A percentile compares a stretch with the other conserved stretches of the same genome.
Evolutionary conservation across 2,113 vertebrate genomes (phyloP).

Genomic region (Clarias macrocephalus): DNA sequence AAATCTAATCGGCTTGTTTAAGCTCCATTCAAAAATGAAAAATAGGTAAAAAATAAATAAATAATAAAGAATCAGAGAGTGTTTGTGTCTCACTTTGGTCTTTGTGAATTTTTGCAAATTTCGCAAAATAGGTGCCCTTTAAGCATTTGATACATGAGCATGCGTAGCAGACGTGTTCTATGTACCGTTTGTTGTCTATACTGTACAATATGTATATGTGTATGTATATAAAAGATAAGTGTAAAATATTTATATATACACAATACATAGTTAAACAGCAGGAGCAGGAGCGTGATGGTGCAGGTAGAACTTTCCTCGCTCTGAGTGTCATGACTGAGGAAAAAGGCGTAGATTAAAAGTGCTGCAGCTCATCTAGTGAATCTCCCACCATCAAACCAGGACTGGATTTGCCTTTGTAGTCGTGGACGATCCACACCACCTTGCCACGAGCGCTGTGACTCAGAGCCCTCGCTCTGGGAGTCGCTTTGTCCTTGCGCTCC

Average conservation of each 20-base stretch:
- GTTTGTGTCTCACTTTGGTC: too few species aligned
- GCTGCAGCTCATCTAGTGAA: not conserved
- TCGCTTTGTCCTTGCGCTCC: slow-evolving; percentile 19
- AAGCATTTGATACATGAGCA: too few species aligned
- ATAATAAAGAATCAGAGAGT: too few species aligned
- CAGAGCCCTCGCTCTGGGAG: slow-evolving; percentile 23
- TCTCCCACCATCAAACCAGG: not conserved
- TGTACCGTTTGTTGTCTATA: not conserved
- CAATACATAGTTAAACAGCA: not conserved
- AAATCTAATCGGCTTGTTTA: too few species aligned
- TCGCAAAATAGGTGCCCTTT: too few species aligned
- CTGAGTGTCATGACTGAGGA: not conserved
- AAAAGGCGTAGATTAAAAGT: not conserved
- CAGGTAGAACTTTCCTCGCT: not conserved
- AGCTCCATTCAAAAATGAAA: too few species aligned
- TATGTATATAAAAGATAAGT: too few species aligned
- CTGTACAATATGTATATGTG: not conserved
- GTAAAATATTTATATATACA: not conserved
- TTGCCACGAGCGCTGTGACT: slow-evolving; percentile 32
- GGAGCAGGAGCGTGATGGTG: not conserved
- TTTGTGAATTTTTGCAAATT: too few species aligned
- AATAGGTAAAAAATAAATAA: too few species aligned
- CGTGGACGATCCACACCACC: not conserved
- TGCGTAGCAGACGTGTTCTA: too few species aligned
- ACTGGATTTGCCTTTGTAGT: slow-evolving; percentile 37